These are phyloP conservation scores for Phanerotoma sp. DNA, from an alignment of 2,888 invertebrate species.

Conservation along the genomic window DNA sequence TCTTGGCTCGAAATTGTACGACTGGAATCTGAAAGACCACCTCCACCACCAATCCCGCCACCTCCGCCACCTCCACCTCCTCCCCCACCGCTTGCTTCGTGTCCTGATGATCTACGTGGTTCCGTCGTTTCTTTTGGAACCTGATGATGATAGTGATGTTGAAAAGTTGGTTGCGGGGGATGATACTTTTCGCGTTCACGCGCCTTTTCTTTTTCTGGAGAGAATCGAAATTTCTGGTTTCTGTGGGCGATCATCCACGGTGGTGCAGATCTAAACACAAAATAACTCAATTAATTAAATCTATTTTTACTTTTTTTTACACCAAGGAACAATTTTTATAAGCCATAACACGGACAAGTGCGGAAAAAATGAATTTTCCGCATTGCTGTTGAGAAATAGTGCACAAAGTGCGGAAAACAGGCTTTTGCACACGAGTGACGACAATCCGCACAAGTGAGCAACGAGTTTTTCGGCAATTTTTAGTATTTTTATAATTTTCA, in stretches of 20 bases:
- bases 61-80: slow-evolving; percentile 38
- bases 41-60: slow-evolving; percentile 28
- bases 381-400: too few relatives aligned
- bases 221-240: slow-evolving; percentile 54
- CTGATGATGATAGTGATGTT: slow-evolving; percentile 37
- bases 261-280: slow-evolving; percentile 59
- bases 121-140: slow-evolving; percentile 29
- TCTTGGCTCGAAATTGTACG: slow-evolving; percentile 63
- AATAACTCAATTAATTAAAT: neutral
- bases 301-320: too few relatives aligned
- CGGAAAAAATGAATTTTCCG: too few relatives aligned
- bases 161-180: slow-evolving; percentile 44
- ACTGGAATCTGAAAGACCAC: slow-evolving; percentile 59
- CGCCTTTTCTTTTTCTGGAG: slow-evolving; percentile 53
- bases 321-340: too few relatives aligned
- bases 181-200: slow-evolving; percentile 46
- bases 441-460: too few relatives aligned
- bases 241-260: slow-evolving; percentile 59
- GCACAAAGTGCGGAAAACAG: too few relatives aligned
- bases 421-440: too few relatives aligned
- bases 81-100: slow-evolving; percentile 27
- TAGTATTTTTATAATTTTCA: too few relatives aligned
- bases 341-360: too few relatives aligned
- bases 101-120: slow-evolving; percentile 29
- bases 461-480: too few relatives aligned